Base-by-base conservation (phyloP, 2,113 vertebrate genomes). In the Thamnaconus septentrionalis region DNA sequence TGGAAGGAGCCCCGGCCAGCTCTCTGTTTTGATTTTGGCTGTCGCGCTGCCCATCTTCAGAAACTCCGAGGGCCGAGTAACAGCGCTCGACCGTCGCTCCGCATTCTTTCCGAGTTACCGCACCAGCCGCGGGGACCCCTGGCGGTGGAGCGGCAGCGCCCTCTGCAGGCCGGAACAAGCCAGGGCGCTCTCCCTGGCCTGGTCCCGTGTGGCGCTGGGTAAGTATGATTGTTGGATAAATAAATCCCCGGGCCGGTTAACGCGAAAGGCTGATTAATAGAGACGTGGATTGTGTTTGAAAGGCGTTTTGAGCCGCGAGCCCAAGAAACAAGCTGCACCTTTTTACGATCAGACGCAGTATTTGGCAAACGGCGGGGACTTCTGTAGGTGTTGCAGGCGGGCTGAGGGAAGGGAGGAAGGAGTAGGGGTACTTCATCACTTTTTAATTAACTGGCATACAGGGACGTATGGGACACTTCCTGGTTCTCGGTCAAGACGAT, bases 391-490 rank as follows among this genome's bases (percentile, higher is more conserved):
- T 73, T 76, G 75, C 41, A 53, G 41, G 69, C 66, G n/a, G 53
- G 50, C 63, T 4, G 49, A 31, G 18, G 18, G 18, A 31, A 31
- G 18, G 18, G 18, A 31, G 18, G 18, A 1, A 31, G 18, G 18
- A 31, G 18, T 31, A 70, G 67, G 50, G 54, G 78, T 75, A 78
- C 81, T 77, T 76, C 81, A 87, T 88, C 81, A 78, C 58, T 69
- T 87, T 84, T 75, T 85, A 88, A 84, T 85, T 79, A 78, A 54
- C 52, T 4, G 31, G 65, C 60, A 83, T 75, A 75, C 82, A 85
- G 54, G 69, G 57, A 64, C 64, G 67, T 76, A 80, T 73, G 64
- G 58, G 81, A 43, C 50, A 58, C 71, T 86, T 89, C 81, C 81
- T 88, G 78, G 63, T 76, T 81, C 65, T 76, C 70, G 64, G 65